Percentiles rank a stretch among this genome's conserved stretches.
Conservation (phyloP, 2,113 vertebrate species). For the Corynorhinus townsendii region DNA sequence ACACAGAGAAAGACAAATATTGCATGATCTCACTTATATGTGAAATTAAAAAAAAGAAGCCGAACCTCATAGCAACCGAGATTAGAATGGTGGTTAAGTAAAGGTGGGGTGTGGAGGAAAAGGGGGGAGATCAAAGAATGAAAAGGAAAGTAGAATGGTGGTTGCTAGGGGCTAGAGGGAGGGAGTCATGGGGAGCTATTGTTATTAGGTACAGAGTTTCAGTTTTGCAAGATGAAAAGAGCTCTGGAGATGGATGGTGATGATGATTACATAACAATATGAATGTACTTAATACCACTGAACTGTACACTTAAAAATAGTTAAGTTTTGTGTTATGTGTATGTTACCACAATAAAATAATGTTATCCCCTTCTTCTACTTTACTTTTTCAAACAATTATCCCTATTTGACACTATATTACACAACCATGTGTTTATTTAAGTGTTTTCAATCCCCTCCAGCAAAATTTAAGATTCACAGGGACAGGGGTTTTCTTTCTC, state of each 20-base stretch:
- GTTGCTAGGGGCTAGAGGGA: not conserved
- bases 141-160: not conserved
- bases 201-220: not conserved
- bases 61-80: not conserved
- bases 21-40: not conserved
- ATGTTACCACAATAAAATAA: not conserved
- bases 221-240: not conserved
- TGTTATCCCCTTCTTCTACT: not conserved
- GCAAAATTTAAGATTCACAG: not conserved
- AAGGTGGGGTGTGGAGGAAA: not conserved
- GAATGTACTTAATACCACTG: not conserved
- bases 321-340: not conserved
- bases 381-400: not conserved
- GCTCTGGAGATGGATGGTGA: not conserved
- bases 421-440: not conserved
- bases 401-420: not conserved
- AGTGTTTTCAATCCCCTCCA: not conserved
- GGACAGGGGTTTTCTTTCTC: not conserved
- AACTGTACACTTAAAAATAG: not conserved
- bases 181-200: not conserved
- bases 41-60: not conserved
- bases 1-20: not conserved
- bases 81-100: not conserved
- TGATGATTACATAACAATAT: not conserved
- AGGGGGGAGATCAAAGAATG: not conserved